A percentile compares a stretch with the other conserved stretches of the same genome.
Conservation (phyloP, 1,140 invertebrate species). For the Asobara japonica region DNA sequence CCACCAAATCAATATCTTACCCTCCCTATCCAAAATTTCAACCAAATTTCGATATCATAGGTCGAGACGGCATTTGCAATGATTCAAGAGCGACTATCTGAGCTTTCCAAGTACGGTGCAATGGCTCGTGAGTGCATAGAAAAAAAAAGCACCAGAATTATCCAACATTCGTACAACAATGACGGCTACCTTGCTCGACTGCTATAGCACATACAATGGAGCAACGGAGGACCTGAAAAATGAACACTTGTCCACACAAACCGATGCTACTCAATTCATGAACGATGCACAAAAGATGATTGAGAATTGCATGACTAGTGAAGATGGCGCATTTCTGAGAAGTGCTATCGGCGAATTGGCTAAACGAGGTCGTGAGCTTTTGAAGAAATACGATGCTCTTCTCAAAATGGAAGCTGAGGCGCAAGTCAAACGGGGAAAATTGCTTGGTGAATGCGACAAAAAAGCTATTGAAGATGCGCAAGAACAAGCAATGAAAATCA, state of each 20-base stretch:
- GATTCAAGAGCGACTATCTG: slow-evolving; percentile 30
- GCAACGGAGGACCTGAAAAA: slow-evolving; percentile 40
- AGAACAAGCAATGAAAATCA: slow-evolving; percentile 28
- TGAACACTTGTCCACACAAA: slow-evolving; percentile 41
- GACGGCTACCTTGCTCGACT: slow-evolving; percentile 43
- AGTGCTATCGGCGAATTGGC: slow-evolving; percentile 37
- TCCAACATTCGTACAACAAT: slow-evolving; percentile 32
- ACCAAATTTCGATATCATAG: not conserved
- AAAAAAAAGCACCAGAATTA: slow-evolving; percentile 33
- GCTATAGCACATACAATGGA: slow-evolving; percentile 46
- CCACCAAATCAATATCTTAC: too few relatives aligned
- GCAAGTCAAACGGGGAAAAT: slow-evolving; percentile 33
- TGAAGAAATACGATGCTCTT: slow-evolving; percentile 37
- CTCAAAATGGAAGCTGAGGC: slow-evolving; percentile 40
- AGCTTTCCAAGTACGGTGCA: slow-evolving; percentile 37
- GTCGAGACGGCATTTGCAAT: slow-evolving; percentile 25
- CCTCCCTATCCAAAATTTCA: too few relatives aligned
- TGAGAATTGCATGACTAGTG: slow-evolving; percentile 37
- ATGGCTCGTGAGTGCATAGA: slow-evolving; percentile 33
- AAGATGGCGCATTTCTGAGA: slow-evolving; percentile 39
- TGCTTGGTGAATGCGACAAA: slow-evolving; percentile 38
- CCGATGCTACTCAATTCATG: slow-evolving; percentile 42
- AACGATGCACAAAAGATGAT: slow-evolving; percentile 43
- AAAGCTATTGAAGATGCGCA: slow-evolving; percentile 35
- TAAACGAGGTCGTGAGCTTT: slow-evolving; percentile 36